Conservation (phyloP, 2,888 invertebrate species). For the Epicampocera succincta region DNA sequence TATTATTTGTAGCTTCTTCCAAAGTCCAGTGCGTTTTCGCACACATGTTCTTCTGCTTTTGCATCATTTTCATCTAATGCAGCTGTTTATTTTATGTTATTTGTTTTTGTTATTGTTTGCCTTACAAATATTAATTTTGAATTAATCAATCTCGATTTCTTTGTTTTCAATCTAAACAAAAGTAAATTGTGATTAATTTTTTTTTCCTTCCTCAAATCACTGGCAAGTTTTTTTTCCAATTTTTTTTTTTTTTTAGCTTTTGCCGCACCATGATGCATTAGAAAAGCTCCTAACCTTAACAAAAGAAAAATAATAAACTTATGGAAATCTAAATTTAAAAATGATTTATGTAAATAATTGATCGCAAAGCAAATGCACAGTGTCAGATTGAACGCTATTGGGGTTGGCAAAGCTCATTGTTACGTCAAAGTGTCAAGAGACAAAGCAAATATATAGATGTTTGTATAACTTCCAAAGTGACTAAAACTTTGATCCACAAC, state of each 20-base stretch:
- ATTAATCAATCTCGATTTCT: slow-evolving; percentile 56
- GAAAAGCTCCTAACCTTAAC: neutral
- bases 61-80: slow-evolving; percentile 19
- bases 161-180: slow-evolving; percentile 49
- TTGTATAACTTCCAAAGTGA: no score
- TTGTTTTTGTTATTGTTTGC: slow-evolving; percentile 14
- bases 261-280: slow-evolving; percentile 10
- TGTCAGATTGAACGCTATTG: no score
- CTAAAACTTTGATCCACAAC: no score
- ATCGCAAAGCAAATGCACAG: no score
- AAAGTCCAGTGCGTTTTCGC: neutral
- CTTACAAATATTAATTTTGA: slow-evolving; percentile 47
- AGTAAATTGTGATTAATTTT: slow-evolving; percentile 43
- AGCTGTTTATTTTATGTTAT: no score
- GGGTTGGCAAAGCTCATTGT: no score
- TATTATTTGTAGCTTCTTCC: no score
- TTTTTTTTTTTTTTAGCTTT: no score
- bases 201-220: neutral
- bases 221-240: neutral
- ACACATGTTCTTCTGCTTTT: neutral
- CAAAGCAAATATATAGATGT: no score
- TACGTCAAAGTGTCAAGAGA: no score
- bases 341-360: no score
- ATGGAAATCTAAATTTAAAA: no score
- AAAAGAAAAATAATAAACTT: neutral